phyloP scores from a whole-genome alignment of 2,888 invertebrate species.

The Mimumesa dahlbomi region DNA sequence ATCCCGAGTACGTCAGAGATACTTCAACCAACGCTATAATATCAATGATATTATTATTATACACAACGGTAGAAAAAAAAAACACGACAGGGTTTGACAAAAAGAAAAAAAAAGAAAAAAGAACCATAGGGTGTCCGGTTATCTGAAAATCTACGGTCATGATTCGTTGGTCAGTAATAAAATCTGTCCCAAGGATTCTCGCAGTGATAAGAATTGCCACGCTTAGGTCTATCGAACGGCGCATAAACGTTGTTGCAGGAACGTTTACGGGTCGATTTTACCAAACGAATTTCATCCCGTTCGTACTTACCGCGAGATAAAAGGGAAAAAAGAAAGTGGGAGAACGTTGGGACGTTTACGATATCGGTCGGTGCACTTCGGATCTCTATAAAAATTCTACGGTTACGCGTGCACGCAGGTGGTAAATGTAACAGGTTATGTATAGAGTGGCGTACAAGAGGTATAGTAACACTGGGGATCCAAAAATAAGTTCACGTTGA shows the following conservation, averaged over 20 bases:
- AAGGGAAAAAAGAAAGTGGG: background rate
- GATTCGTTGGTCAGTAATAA: slow-evolving; percentile 1
- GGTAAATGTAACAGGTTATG: no score
- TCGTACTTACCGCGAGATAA: background rate
- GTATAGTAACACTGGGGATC: no score
- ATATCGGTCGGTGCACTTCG: no score
- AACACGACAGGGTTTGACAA: no score
- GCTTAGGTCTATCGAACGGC: background rate
- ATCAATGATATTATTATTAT: background rate
- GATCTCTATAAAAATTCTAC: no score
- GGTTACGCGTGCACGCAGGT: background rate
- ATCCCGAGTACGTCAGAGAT: no score
- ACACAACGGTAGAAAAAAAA: background rate
- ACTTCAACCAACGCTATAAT: no score
- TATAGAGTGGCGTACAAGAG: no score
- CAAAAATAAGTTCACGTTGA: no score
- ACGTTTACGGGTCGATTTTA: background rate
- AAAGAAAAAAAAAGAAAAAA: background rate
- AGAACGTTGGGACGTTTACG: no score
- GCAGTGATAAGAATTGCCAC: background rate
- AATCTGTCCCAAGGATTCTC: background rate
- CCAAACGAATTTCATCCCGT: background rate
- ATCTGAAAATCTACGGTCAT: background rate
- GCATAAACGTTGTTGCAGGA: background rate
- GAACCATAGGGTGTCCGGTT: background rate